phyloP scores from a whole-genome alignment of 2,113 vertebrate genomes.

The Ptilonorhynchus violaceus region DNA sequence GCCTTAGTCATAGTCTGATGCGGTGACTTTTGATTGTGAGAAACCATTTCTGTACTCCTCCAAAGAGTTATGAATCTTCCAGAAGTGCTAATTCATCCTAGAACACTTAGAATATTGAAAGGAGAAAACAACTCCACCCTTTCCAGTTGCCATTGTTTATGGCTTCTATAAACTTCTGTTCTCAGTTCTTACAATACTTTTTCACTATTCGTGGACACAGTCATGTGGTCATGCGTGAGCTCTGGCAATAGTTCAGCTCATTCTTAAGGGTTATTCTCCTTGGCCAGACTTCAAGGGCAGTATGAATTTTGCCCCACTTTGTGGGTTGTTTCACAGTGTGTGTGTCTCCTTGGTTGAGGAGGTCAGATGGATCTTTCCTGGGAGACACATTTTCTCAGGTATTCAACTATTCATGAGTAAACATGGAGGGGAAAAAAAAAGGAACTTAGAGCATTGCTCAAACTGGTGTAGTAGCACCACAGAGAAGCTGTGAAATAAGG shows the following conservation, averaged over 20 bases:
- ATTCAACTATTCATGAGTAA: background rate
- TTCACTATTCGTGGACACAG: background rate
- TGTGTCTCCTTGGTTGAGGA: background rate
- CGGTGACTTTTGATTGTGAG: background rate
- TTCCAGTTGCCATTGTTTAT: background rate
- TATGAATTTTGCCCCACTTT: background rate
- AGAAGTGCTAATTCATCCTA: background rate
- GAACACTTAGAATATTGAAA: background rate
- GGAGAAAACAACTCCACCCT: background rate
- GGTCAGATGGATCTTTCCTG: background rate
- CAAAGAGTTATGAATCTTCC: background rate
- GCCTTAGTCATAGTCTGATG: background rate
- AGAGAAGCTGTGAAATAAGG: background rate
- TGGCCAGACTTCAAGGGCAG: background rate
- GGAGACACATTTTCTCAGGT: background rate
- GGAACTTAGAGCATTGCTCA: background rate
- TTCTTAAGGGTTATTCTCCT: background rate
- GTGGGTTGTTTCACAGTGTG: background rate
- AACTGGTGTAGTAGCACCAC: background rate
- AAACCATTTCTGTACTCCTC: background rate
- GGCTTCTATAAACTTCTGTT: background rate
- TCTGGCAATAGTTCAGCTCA: background rate
- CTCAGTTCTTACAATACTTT: background rate
- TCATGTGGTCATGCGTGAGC: background rate
- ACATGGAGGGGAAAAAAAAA: background rate